Evolutionary conservation across 2,797 vertebrate genomes (phyloP).

Genomic region (Xerus rutilus): DNA sequence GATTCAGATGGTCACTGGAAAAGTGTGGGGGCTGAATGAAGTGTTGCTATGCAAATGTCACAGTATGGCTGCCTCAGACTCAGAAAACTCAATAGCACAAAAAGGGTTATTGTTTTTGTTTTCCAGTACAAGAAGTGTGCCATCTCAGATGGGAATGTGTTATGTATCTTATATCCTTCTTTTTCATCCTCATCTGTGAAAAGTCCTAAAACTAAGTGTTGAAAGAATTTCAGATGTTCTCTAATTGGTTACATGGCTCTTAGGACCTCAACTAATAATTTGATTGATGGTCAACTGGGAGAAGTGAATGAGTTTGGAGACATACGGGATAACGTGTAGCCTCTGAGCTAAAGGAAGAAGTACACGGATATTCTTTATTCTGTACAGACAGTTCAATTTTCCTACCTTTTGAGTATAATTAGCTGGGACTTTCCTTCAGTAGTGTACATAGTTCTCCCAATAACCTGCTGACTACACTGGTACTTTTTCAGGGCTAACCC

Average conservation of each 20-base stretch:
- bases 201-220: too few species aligned
- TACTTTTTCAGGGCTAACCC: background rate
- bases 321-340: too few species aligned
- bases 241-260: too few species aligned
- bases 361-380: background rate
- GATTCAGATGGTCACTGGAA: background rate
- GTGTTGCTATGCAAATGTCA: too few species aligned
- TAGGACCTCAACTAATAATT: too few species aligned
- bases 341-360: background rate
- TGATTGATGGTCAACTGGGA: too few species aligned
- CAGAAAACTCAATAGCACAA: too few species aligned
- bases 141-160: background rate
- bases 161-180: background rate
- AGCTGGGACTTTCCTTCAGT: background rate
- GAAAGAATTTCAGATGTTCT: too few species aligned
- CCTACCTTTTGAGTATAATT: background rate
- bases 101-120: background rate
- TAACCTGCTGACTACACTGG: background rate
- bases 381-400: background rate
- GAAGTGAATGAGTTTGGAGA: too few species aligned
- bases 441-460: background rate
- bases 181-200: too few species aligned
- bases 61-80: too few species aligned
- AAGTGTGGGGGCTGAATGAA: too few species aligned
- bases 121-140: background rate